phyloP scores from a whole-genome alignment of 2,888 invertebrate species.

The Noctua janthe region DNA sequence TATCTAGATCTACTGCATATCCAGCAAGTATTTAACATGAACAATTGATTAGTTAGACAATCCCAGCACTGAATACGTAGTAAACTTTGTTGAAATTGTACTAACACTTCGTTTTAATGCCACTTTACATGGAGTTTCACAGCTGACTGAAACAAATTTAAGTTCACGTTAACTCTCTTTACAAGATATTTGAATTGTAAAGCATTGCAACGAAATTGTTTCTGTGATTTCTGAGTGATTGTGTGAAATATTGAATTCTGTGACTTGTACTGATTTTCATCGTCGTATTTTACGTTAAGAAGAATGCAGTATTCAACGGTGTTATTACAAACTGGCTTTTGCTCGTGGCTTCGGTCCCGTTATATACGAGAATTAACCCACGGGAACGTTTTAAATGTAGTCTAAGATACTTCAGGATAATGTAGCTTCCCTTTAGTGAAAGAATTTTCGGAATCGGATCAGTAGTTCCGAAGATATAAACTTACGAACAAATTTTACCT shows the following conservation, averaged over 20 bases:
- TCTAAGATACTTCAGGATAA: too few species aligned
- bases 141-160: conserved; percentile 44
- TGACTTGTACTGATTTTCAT: neutral
- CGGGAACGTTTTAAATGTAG: too few species aligned
- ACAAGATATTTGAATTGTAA: conserved; percentile 49
- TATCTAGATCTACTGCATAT: neutral
- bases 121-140: conserved; percentile 34
- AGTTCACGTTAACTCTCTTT: conserved; percentile 38
- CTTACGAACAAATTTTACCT: too few species aligned
- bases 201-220: conserved; percentile 33
- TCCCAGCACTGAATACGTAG: conserved; percentile 16
- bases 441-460: too few species aligned
- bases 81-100: conserved; percentile 9
- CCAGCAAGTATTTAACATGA: neutral
- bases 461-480: too few species aligned
- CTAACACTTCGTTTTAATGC: conserved; percentile 34
- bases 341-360: too few species aligned
- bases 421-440: too few species aligned
- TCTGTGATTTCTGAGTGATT: conserved; percentile 15
- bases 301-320: too few species aligned
- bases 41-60: conserved; percentile 11
- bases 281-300: too few species aligned
- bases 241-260: conserved; percentile 16
- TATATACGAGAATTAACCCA: too few species aligned
- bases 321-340: neutral